Conservation (phyloP, 2,113 vertebrate species). For the Anser brachyrhynchus region DNA sequence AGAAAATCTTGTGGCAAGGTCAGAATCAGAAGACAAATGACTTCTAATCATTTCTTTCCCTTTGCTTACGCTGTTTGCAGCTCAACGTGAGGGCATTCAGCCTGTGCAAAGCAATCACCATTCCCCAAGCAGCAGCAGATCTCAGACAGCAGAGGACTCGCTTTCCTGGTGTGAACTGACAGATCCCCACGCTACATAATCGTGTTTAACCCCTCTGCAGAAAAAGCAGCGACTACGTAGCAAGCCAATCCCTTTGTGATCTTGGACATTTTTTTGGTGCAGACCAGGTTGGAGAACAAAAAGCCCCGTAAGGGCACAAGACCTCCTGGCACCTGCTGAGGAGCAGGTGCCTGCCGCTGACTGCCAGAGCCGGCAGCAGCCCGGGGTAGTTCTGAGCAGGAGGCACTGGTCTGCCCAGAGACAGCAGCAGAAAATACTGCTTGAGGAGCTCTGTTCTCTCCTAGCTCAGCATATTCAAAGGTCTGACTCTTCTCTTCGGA, state of each 20-base stretch:
- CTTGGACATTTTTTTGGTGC: neutral
- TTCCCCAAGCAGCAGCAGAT: neutral
- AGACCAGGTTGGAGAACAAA: neutral
- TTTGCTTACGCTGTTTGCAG: neutral
- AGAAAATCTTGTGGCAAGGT: constrained; percentile 32
- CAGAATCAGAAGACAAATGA: constrained; percentile 43
- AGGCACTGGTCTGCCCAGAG: neutral
- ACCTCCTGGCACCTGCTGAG: neutral
- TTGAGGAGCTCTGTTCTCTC: neutral
- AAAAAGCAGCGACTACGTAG: neutral
- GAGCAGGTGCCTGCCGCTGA: neutral
- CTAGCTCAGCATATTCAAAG: neutral
- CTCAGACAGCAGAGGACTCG: neutral
- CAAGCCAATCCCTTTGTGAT: neutral
- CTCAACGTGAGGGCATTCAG: neutral
- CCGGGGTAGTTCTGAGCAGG: neutral
- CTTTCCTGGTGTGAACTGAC: neutral
- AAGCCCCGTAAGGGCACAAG: neutral
- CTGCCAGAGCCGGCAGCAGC: neutral
- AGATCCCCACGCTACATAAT: neutral
- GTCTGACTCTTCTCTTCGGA: neutral
- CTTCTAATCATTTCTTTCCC: neutral
- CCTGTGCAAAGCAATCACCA: neutral
- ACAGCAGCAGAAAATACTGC: neutral
- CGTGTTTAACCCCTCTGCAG: neutral